Conservation (phyloP, 2,888 invertebrate species). For the Athalia rosae region DNA sequence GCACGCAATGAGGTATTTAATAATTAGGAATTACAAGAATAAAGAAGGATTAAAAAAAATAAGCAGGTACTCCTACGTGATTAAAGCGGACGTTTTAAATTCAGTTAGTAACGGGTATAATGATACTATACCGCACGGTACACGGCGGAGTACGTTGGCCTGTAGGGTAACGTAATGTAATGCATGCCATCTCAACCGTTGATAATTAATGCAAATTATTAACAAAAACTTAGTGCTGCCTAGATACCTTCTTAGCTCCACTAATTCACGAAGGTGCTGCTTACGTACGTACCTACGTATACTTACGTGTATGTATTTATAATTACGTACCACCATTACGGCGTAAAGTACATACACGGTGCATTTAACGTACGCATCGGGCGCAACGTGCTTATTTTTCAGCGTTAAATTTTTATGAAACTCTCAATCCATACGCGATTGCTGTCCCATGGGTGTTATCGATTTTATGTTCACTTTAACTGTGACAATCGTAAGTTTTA, state of each 20-base stretch:
- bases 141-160: conserved; percentile 41
- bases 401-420: conserved; percentile 10
- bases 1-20: conserved; percentile 1
- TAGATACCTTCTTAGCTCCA: conserved; percentile 43
- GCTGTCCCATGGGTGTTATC: conserved; percentile 11
- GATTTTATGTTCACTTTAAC: conserved; percentile 5
- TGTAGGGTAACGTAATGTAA: conserved; percentile 38
- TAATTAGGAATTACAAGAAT: conserved; percentile 11
- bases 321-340: conserved; percentile 11
- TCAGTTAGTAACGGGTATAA: conserved; percentile 40
- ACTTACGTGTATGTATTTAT: conserved; percentile 5
- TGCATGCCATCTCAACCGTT: conserved; percentile 42
- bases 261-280: conserved; percentile 38
- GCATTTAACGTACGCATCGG: background rate
- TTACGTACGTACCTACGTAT: conserved; percentile 1
- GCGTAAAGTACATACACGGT: background rate
- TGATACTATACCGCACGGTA: background rate
- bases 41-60: background rate
- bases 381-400: conserved; percentile 14
- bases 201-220: conserved; percentile 46
- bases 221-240: conserved; percentile 38
- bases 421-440: background rate
- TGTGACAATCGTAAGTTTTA: conserved; percentile 19
- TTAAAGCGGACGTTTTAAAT: conserved; percentile 35
- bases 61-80: conserved; percentile 16